Conservation (phyloP, 2,888 invertebrate species). For the Sphaeridia pumilis region DNA sequence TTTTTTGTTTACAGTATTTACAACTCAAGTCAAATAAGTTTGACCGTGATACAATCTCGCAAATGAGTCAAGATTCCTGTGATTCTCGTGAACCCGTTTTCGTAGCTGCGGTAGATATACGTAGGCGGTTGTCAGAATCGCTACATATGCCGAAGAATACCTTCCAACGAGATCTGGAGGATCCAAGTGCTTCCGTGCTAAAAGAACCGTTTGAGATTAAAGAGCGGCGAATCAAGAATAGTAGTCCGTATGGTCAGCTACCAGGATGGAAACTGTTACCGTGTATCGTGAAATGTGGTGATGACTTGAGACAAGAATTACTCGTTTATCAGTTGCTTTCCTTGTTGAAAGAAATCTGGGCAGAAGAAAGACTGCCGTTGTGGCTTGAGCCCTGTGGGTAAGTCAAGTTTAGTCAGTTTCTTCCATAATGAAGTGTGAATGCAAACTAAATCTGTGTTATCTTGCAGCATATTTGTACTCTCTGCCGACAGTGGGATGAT, state of each 20-base stretch:
- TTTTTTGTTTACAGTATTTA: constrained; percentile 52
- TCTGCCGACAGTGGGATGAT: constrained; percentile 93
- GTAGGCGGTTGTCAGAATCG: constrained; percentile 69
- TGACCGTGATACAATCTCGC: constrained; percentile 74
- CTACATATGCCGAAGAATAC: constrained; percentile 59
- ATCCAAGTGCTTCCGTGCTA: constrained; percentile 93
- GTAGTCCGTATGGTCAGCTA: constrained; percentile 89
- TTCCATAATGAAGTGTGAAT: too few relatives aligned
- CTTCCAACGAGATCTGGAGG: constrained; percentile 87
- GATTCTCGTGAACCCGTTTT: constrained; percentile 62
- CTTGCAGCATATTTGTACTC: constrained; percentile 69
- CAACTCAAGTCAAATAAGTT: constrained; percentile 50
- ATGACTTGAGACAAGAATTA: constrained; percentile 91
- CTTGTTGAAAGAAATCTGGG: constrained; percentile 66
- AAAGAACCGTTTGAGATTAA: constrained; percentile 69
- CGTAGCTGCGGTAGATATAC: constrained; percentile 74
- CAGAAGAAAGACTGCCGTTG: constrained; percentile 67
- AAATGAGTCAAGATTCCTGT: constrained; percentile 74
- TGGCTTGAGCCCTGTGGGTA: constrained; percentile 78
- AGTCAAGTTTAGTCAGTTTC: too few relatives aligned
- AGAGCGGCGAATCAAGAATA: constrained; percentile 49
- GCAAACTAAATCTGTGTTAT: too few relatives aligned
- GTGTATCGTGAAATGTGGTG: constrained; percentile 96
- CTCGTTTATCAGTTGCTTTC: constrained; percentile 88
- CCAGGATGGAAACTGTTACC: constrained; percentile 85